Conservation (phyloP, 2,888 invertebrate species). For the Anaspis maculata region DNA sequence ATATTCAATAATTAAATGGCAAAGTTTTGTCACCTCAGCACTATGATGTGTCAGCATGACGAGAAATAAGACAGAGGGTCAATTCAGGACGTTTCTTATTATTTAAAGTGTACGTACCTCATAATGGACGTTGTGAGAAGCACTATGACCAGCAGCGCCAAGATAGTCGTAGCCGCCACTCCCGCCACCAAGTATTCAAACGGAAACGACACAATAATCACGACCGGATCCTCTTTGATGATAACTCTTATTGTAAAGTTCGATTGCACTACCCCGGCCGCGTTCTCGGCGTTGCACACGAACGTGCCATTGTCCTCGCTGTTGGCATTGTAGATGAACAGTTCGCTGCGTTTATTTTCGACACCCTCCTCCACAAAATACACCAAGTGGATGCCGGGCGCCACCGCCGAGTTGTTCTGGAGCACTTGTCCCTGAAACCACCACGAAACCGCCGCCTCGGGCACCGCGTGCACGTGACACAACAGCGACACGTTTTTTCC, state of each 20-base stretch:
- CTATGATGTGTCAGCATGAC: no score
- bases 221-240: conserved; percentile 63
- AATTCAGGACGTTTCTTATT: no score
- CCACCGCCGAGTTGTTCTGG: conserved; percentile 65
- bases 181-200: conserved; percentile 62
- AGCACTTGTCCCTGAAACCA: conserved; percentile 72
- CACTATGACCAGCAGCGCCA: conserved; percentile 55
- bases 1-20: no score
- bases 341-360: conserved; percentile 68
- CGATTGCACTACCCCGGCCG: conserved; percentile 67
- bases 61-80: no score
- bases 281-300: conserved; percentile 76
- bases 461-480: conserved; percentile 73
- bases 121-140: conserved; percentile 51
- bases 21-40: no score
- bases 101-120: no score
- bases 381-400: conserved; percentile 57
- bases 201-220: conserved; percentile 54
- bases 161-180: conserved; percentile 53
- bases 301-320: conserved; percentile 79
- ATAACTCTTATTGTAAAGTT: conserved; percentile 77
- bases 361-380: conserved; percentile 65
- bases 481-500: conserved; percentile 74
- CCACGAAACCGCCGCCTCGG: conserved; percentile 77
- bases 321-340: conserved; percentile 69